These are phyloP conservation scores for Rhynchotus rufescens DNA, from an alignment of 2,797 vertebrate species.

Conservation along the genomic window DNA sequence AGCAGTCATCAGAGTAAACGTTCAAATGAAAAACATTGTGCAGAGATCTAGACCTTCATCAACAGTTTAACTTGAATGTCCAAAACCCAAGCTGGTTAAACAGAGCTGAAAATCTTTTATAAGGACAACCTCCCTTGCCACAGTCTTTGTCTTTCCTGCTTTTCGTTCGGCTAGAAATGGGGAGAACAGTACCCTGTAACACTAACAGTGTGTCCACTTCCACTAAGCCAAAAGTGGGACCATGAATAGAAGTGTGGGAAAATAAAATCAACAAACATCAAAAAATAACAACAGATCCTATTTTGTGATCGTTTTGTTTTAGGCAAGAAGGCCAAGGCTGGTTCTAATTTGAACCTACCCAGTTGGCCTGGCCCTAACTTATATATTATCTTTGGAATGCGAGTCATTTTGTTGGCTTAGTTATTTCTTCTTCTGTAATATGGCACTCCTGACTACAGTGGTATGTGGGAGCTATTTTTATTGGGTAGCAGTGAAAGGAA, in stretches of 20 bases:
- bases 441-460: constrained; percentile 64
- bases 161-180: not conserved
- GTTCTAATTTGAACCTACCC: constrained; percentile 68
- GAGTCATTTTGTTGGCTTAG: constrained; percentile 73
- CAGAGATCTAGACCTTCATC: not conserved
- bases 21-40: accelerated
- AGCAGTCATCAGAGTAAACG: not conserved
- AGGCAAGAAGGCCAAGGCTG: constrained; percentile 47
- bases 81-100: not conserved
- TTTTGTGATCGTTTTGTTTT: constrained; percentile 54
- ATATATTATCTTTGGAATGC: constrained; percentile 74
- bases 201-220: not conserved
- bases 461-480: constrained; percentile 73
- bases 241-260: not conserved
- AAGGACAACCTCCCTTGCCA: not conserved
- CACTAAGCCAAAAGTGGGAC: not conserved
- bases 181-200: not conserved
- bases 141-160: not conserved
- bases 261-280: constrained; percentile 33
- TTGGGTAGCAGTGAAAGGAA: constrained; percentile 72
- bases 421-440: constrained; percentile 67
- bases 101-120: not conserved
- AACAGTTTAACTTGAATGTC: not conserved
- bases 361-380: constrained; percentile 67
- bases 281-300: constrained; percentile 62